Base-by-base conservation (phyloP, 1,140 invertebrate genomes). In the Pogonomyrmex californicus region DNA sequence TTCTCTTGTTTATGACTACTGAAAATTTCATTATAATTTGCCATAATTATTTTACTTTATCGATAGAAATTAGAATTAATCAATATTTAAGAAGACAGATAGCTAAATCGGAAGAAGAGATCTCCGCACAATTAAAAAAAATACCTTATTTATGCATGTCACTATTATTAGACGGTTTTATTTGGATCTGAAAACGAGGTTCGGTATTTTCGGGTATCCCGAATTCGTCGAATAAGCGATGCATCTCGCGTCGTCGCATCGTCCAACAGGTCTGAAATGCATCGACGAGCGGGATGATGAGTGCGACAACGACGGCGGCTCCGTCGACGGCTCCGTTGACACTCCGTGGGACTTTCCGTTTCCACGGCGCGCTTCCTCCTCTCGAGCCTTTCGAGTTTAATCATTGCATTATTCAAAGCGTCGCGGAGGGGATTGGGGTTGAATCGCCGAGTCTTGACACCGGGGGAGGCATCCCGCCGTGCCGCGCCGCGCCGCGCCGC, bases 261-360 rank as follows among this genome's bases (percentile, higher is more conserved):
- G 76, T 88, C 70, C 79, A 86, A 89, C 88, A 86, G 60, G 88
- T 86, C 54, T 68, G 49, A 83, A 75, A 75, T 30, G 68, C 54
- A 73, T 83, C 68, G 23, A 23, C 23, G 23, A 23, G 23, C 23
- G 23, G 23, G 23, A 23, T 23, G 23, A 23, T 23, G 23, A 23
- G 23, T 23, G 23, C 23, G 23, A 23, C 23, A 44, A 44, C 41
- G 38, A 17, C n/a, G 41, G 76, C 44, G 33, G 23, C 12, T 56
- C 23, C 60, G 76, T 12, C 54, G 58, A 2, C 38, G 71, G 71
- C 36, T 66, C 12, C 38, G n/a, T 33, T 4, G 23, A 73, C 36
- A 23, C 23, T 23, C 23, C 23, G 30, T 47, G 54, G 60, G 14
- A 38, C 44, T 47, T 47, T 47, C 36, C 62, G 54, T 14, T 54